These are phyloP conservation scores for Muscidifurax raptorellus DNA, from an alignment of 1,140 invertebrate species.

Conservation along the genomic window DNA sequence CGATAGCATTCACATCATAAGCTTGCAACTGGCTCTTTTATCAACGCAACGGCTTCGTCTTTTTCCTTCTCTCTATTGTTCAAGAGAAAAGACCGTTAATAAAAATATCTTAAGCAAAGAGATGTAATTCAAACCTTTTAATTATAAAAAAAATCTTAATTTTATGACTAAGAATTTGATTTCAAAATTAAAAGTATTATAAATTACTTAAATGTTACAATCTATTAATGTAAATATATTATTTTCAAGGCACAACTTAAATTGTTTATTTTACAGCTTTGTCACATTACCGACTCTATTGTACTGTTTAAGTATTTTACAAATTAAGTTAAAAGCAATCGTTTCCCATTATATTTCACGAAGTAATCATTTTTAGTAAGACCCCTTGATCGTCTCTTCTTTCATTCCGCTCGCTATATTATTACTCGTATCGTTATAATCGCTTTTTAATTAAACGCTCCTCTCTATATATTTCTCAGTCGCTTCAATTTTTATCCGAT, in stretches of 20 bases:
- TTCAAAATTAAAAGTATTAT: conserved; percentile 49
- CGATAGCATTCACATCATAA: conserved; percentile 22
- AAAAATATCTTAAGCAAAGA: conserved; percentile 26
- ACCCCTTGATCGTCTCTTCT: conserved; percentile 16
- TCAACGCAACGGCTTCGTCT: conserved; percentile 14
- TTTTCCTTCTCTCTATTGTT: conserved; percentile 6
- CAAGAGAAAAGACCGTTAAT: conserved; percentile 36
- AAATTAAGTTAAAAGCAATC: conserved; percentile 52
- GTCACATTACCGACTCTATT: conserved; percentile 41
- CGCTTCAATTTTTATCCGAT: conserved; percentile 40
- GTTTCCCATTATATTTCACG: conserved; percentile 45
- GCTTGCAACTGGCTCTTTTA: conserved; percentile 40
- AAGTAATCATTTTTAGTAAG: conserved; percentile 41
- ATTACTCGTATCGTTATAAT: background rate
- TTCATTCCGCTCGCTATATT: conserved; percentile 4
- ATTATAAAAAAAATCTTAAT: conserved; percentile 45
- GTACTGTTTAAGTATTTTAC: conserved; percentile 52
- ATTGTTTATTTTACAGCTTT: conserved; percentile 51
- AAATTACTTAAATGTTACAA: conserved; percentile 48
- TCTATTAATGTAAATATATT: conserved; percentile 53
- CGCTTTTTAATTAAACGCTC: conserved; percentile 30
- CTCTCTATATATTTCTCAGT: conserved; percentile 39
- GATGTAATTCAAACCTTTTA: conserved; percentile 30
- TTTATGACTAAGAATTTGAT: conserved; percentile 51
- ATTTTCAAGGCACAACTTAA: conserved; percentile 54